A percentile compares a stretch with the other conserved stretches of the same genome.
Conservation (phyloP, 2,797 vertebrate species). For the Macroramphosus scolopax region DNA sequence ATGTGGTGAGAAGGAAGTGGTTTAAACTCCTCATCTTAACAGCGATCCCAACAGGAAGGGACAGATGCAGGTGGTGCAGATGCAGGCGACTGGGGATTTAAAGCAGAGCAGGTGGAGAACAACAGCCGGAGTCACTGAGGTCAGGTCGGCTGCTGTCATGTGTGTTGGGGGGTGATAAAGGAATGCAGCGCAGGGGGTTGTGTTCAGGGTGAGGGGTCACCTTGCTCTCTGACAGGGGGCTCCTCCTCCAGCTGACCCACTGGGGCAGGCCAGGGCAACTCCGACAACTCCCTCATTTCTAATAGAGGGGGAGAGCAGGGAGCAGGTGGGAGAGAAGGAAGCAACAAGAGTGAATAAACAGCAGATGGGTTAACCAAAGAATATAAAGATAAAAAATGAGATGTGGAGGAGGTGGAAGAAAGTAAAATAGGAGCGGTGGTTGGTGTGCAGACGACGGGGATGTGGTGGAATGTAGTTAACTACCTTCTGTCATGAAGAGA, state of each 20-base stretch:
- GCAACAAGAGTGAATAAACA: constrained; percentile 46
- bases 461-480: constrained; percentile 21
- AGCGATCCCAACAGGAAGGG: too few species aligned
- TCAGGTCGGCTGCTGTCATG: constrained; percentile 24
- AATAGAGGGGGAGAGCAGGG: constrained; percentile 30
- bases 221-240: constrained; percentile 72
- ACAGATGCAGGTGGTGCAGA: constrained; percentile 41
- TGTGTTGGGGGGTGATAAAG: constrained; percentile 27
- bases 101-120: constrained; percentile 52
- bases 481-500: constrained; percentile 28
- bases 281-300: constrained; percentile 77
- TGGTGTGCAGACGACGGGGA: constrained; percentile 27
- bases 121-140: constrained; percentile 40
- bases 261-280: constrained; percentile 77
- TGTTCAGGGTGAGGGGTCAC: constrained; percentile 72
- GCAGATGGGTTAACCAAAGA: constrained; percentile 55
- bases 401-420: constrained; percentile 5
- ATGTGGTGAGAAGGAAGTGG: constrained; percentile 7
- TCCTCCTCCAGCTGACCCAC: constrained; percentile 79
- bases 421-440: constrained; percentile 1
- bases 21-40: too few species aligned
- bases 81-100: constrained; percentile 13
- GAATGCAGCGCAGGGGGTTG: constrained; percentile 14
- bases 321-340: constrained; percentile 35
- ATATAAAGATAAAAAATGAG: too few species aligned